Evolutionary conservation across 2,113 vertebrate species (phyloP).

Genomic region (Peromyscus polionotus): DNA sequence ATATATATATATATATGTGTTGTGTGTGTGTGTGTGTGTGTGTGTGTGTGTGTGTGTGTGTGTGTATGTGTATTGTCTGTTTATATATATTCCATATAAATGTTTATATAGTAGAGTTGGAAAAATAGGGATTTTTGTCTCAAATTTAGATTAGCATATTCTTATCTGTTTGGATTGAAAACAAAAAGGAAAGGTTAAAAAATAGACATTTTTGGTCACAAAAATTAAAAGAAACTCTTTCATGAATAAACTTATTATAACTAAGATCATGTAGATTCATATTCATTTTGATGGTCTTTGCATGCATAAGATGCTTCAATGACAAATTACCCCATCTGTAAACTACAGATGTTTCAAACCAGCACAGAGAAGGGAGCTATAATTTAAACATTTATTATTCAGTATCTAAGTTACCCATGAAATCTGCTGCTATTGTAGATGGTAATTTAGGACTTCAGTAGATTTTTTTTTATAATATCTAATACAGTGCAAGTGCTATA

Average conservation of each 20-base stretch:
- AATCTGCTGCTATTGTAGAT: not conserved
- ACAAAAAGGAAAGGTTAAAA: not conserved
- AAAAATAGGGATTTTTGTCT: not conserved
- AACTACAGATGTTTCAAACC: not conserved
- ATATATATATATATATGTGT: too few relatives aligned
- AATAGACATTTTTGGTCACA: not conserved
- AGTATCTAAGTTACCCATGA: not conserved
- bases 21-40: too few relatives aligned
- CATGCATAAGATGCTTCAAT: not conserved
- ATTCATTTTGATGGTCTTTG: not conserved
- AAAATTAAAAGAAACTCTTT: not conserved
- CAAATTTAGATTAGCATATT: not conserved
- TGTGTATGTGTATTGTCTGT: not conserved
- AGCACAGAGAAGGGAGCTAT: not conserved
- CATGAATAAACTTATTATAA: not conserved
- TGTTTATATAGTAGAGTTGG: not conserved
- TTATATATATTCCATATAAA: not conserved
- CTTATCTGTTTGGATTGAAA: not conserved
- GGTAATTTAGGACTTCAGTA: not conserved
- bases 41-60: too few relatives aligned
- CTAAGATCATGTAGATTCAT: not conserved
- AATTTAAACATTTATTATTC: not conserved
- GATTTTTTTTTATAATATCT: not conserved
- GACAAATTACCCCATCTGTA: not conserved
- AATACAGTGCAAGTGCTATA: not conserved